Percentiles rank a stretch among this genome's conserved stretches.
Conservation (phyloP, 1,140 invertebrate genomes). For the Agrypnia vestita region DNA sequence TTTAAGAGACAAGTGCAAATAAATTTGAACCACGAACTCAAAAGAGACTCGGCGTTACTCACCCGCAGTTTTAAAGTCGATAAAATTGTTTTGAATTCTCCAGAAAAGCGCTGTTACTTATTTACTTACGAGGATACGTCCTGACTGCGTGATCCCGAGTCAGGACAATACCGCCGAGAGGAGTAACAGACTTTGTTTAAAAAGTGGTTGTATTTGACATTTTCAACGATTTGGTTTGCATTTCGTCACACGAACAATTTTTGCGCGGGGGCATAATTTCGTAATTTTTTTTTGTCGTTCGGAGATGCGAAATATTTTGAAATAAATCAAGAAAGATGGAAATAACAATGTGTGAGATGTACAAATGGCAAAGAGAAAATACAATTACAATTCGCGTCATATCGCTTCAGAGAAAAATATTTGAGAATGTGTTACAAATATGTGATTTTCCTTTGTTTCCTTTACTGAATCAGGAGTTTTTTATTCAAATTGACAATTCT, state of each 20-base stretch:
- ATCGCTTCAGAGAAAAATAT: not conserved
- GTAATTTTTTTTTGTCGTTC: not conserved
- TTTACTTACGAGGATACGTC: not conserved
- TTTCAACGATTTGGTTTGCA: not conserved
- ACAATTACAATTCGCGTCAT: not conserved
- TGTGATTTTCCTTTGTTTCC: not conserved
- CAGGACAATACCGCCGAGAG: not conserved
- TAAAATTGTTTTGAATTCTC: not conserved
- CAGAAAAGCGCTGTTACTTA: not conserved
- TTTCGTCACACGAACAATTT: too few species aligned
- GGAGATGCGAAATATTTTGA: slow-evolving; percentile 24
- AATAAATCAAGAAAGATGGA: slow-evolving; percentile 48
- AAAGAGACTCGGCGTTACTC: not conserved
- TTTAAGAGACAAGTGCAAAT: not conserved
- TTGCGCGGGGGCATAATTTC: too few species aligned
- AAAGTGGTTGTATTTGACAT: not conserved
- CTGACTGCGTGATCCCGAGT: not conserved
- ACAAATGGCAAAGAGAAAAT: slow-evolving; percentile 38
- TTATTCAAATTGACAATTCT: too few species aligned
- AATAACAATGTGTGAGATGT: slow-evolving; percentile 32
- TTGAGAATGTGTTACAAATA: not conserved
- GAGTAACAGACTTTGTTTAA: not conserved
- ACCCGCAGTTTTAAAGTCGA: not conserved
- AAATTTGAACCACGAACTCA: slow-evolving; percentile 6
- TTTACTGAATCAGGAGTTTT: not conserved